Evolutionary conservation across 2,888 invertebrate genomes (phyloP).

Genomic region (Penaeus monodon): DNA sequence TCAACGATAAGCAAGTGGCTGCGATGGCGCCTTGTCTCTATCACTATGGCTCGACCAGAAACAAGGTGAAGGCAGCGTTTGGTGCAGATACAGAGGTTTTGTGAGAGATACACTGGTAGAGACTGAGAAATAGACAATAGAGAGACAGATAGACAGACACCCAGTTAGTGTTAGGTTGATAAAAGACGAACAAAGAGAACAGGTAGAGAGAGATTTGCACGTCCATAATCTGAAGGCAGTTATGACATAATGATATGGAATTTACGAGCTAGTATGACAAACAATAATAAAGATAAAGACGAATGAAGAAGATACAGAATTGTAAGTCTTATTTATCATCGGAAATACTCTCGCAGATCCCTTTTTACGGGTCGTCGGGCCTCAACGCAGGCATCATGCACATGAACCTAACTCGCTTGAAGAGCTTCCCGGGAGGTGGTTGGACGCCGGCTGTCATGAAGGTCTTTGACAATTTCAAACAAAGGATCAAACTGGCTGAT

Average conservation of each 20-base stretch:
- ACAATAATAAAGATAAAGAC: neutral
- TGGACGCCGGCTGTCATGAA: slow-evolving; percentile 69
- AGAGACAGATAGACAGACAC: neutral
- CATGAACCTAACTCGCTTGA: slow-evolving; percentile 71
- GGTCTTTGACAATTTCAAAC: slow-evolving; percentile 69
- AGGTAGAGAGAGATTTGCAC: too few species aligned
- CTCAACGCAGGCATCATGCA: slow-evolving; percentile 72
- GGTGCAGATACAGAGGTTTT: too few species aligned
- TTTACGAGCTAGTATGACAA: neutral
- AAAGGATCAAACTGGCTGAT: slow-evolving; percentile 70
- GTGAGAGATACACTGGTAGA: too few species aligned
- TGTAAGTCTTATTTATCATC: neutral
- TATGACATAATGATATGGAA: neutral
- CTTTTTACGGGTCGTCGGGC: slow-evolving; percentile 70
- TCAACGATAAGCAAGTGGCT: slow-evolving; percentile 67
- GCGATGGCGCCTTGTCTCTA: slow-evolving; percentile 70
- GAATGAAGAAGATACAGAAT: neutral
- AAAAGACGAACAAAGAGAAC: too few species aligned
- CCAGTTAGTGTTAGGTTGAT: neutral
- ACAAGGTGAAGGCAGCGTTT: slow-evolving; percentile 60
- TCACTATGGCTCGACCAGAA: slow-evolving; percentile 70
- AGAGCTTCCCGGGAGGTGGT: slow-evolving; percentile 66
- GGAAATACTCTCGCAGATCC: slow-evolving; percentile 67
- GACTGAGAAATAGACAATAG: too few species aligned
- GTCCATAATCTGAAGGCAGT: neutral